A percentile compares a stretch with the other conserved stretches of the same genome.
Evolutionary conservation across 2,888 invertebrate species (phyloP).

Genomic region (Dryocosmus kuriphilus): DNA sequence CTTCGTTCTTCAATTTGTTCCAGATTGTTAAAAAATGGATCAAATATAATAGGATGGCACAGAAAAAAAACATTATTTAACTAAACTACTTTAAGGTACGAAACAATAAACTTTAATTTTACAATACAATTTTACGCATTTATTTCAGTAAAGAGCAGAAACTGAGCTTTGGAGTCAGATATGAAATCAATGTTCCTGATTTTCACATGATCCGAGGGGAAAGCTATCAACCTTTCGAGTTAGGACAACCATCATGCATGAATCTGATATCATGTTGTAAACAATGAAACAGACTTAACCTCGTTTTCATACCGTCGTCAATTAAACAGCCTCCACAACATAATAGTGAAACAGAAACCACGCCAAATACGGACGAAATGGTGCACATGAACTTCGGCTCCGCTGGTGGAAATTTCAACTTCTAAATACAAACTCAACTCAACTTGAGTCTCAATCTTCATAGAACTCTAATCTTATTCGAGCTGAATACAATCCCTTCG

Average conservation of each 20-base stretch:
- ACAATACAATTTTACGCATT: too few relatives aligned
- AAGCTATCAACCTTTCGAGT: background rate
- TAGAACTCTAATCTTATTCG: background rate
- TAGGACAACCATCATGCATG: background rate
- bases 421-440: background rate
- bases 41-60: background rate
- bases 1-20: background rate
- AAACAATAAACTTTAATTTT: too few relatives aligned
- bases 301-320: constrained; percentile 12
- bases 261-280: background rate
- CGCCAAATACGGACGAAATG: background rate
- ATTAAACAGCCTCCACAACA: constrained; percentile 4
- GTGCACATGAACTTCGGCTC: background rate
- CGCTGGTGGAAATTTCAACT: background rate
- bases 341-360: background rate
- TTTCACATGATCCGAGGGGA: background rate
- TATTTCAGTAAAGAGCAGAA: too few relatives aligned
- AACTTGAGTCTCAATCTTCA: constrained; percentile 22
- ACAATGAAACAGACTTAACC: constrained; percentile 2
- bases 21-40: background rate
- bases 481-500: constrained; percentile 3
- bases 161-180: too few relatives aligned
- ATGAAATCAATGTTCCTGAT: background rate
- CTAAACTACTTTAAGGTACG: too few relatives aligned
- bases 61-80: background rate